Conservation (phyloP, 2,797 vertebrate species). For the Sebastes melanostomus region DNA sequence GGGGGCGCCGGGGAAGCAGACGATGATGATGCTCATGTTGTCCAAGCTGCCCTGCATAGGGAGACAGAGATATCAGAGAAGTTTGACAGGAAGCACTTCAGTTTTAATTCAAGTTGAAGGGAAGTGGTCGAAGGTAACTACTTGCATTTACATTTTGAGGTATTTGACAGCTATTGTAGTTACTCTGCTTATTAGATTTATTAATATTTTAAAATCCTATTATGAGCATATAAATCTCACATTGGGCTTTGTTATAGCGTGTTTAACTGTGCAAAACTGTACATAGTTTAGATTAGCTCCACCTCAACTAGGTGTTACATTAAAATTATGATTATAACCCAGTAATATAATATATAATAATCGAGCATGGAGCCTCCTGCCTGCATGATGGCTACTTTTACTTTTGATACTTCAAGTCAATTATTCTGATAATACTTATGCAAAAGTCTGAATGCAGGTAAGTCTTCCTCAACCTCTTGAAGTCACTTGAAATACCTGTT, state of each 20-base stretch:
- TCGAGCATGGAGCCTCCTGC: neutral
- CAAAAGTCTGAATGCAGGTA: neutral
- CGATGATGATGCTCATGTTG: slow-evolving; percentile 88
- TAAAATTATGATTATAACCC: neutral
- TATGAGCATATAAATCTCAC: neutral
- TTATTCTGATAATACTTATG: neutral
- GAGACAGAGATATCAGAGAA: slow-evolving; percentile 6
- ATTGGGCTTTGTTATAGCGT: neutral
- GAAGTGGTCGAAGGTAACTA: neutral
- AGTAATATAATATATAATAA: neutral
- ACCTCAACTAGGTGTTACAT: neutral
- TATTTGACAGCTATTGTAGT: neutral
- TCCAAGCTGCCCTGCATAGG: slow-evolving; percentile 86
- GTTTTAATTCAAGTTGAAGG: neutral
- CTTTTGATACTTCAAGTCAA: neutral
- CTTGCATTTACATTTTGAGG: neutral
- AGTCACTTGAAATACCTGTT: neutral
- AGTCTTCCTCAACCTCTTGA: neutral
- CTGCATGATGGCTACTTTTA: neutral
- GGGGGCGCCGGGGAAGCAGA: slow-evolving; percentile 85
- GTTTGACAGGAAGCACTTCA: no score
- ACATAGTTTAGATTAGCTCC: neutral
- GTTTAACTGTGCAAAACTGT: neutral
- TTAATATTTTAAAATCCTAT: neutral
- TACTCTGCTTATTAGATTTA: neutral